phyloP scores from a whole-genome alignment of 2,113 vertebrate genomes.

The Tychaedon coryphoeus region DNA sequence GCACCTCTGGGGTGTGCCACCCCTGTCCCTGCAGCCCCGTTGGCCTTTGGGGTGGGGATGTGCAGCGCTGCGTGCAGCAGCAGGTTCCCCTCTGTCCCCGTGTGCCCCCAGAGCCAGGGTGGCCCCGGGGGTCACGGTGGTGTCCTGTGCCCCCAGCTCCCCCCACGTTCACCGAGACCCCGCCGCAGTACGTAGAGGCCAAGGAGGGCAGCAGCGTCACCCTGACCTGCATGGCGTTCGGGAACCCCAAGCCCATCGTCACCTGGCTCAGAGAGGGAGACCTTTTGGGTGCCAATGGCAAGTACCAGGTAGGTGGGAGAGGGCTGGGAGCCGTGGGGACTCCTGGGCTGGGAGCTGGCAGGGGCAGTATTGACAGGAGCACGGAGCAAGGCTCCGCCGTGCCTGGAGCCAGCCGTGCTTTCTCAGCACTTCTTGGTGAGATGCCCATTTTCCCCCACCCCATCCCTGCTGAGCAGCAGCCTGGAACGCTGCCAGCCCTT shows the following conservation, averaged over 20 bases:
- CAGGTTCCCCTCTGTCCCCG: not conserved
- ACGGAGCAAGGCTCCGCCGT: accelerated
- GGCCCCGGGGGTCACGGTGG: not conserved
- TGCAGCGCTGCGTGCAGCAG: accelerated
- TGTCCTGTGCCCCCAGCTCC: slow-evolving; percentile 80
- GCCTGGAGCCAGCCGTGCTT: not conserved
- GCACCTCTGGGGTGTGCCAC: not conserved
- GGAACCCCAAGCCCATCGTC: slow-evolving; percentile 96
- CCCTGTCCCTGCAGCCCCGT: not conserved
- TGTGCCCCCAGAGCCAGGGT: not conserved
- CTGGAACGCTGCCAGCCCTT: not conserved
- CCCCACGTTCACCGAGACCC: slow-evolving; percentile 93
- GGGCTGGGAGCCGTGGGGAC: not conserved
- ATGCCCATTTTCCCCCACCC: not conserved
- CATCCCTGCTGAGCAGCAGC: not conserved
- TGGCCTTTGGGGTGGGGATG: not conserved
- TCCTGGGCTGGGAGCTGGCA: not conserved
- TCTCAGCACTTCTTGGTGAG: not conserved
- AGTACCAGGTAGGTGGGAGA: slow-evolving; percentile 86
- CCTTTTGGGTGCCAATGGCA: slow-evolving; percentile 82
- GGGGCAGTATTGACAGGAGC: accelerated
- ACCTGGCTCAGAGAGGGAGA: slow-evolving; percentile 94
- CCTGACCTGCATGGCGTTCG: slow-evolving; percentile 92
- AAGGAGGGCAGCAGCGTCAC: slow-evolving; percentile 92
- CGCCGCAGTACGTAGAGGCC: slow-evolving; percentile 95